Evolutionary conservation across 2,113 vertebrate species (phyloP).

Genomic region (Laticauda laticaudata): DNA sequence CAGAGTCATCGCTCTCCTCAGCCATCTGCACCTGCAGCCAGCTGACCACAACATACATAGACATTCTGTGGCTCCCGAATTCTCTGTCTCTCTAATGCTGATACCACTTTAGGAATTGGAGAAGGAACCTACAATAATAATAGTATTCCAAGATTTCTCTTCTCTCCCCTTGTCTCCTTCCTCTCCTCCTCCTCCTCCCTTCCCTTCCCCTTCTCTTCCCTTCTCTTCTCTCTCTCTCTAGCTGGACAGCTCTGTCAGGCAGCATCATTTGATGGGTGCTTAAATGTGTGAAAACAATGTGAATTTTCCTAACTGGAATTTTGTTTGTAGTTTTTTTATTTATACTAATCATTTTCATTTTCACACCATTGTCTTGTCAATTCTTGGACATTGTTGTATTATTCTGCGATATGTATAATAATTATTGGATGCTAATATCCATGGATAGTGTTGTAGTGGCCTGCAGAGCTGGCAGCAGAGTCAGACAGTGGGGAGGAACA

Average conservation of each 20-base stretch:
- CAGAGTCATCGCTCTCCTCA: no score
- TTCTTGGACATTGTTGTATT: conserved; percentile 17
- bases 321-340: conserved; percentile 9
- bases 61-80: not conserved
- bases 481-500: no score
- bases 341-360: conserved; percentile 48
- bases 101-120: not conserved
- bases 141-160: not conserved
- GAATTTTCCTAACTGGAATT: conserved; percentile 33
- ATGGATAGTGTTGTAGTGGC: not conserved
- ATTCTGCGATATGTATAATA: conserved; percentile 23
- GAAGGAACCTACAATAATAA: not conserved
- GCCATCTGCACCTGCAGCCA: no score
- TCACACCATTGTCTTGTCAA: conserved; percentile 39
- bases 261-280: conserved; percentile 29
- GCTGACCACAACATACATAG: not conserved
- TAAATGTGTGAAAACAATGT: conserved; percentile 42
- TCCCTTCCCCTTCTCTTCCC: not conserved
- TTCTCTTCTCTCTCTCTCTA: not conserved
- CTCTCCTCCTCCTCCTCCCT: not conserved
- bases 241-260: conserved; percentile 22
- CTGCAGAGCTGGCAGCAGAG: no score
- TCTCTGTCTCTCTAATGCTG: not conserved
- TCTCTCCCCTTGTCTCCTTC: not conserved
- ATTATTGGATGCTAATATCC: conserved; percentile 35